Percentiles rank a stretch among this genome's conserved stretches.
Evolutionary conservation across 2,113 vertebrate species (phyloP).

Genomic region (Isichthys henryi): DNA sequence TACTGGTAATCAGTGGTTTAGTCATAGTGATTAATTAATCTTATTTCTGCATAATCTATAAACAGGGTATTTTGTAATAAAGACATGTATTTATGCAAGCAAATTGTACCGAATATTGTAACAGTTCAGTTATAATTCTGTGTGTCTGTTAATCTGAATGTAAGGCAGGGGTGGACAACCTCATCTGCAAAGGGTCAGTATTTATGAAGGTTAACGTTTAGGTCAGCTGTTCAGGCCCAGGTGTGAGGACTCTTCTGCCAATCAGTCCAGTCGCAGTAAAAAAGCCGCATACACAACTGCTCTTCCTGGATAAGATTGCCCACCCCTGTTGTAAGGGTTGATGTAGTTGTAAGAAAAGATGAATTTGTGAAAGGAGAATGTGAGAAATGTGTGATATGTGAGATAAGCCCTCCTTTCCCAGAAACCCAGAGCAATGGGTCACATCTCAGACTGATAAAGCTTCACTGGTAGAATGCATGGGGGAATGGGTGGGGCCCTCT

Average conservation of each 20-base stretch:
- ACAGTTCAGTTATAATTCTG: neutral
- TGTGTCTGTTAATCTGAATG: neutral
- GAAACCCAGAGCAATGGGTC: neutral
- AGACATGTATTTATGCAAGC: neutral
- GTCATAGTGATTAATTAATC: neutral
- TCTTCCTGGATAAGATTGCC: neutral
- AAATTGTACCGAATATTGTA: neutral
- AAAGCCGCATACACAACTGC: neutral
- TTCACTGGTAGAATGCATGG: neutral
- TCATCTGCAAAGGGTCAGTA: neutral
- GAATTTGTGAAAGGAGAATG: neutral
- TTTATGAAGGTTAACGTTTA: neutral
- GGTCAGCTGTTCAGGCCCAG: neutral
- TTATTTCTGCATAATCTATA: neutral
- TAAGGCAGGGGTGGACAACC: neutral
- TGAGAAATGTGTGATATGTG: neutral
- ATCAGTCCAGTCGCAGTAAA: neutral
- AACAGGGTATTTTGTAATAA: neutral
- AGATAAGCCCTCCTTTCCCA: neutral
- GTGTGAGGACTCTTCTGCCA: neutral
- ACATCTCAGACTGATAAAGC: neutral
- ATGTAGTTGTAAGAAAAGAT: neutral
- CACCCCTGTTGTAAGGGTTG: neutral
- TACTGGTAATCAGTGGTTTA: neutral
- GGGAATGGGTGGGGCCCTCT: neutral